Evolutionary conservation across 64 coral and sea anemone species (phyloP).

Genomic region (Cladopsammia gracilis): DNA sequence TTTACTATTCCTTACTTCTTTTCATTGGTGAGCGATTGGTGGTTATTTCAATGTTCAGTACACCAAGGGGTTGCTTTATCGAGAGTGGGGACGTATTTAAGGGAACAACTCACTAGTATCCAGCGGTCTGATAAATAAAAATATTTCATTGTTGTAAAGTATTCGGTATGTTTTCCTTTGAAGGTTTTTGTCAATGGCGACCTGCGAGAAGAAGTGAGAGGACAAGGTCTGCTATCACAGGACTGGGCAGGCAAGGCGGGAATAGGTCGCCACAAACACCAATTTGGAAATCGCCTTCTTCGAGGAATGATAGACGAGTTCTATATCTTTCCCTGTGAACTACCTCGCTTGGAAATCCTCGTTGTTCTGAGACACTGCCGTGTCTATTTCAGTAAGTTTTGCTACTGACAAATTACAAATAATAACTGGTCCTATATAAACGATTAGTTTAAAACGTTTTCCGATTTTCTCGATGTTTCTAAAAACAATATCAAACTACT

Average conservation of each 20-base stretch:
- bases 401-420: too few relatives aligned
- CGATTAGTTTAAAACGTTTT: too few relatives aligned
- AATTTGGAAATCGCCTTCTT: constrained; percentile 86
- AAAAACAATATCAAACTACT: too few relatives aligned
- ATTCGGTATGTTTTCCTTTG: not conserved
- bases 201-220: constrained; percentile 70
- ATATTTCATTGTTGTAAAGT: not conserved
- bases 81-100: too few relatives aligned
- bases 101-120: not conserved
- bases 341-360: constrained; percentile 90
- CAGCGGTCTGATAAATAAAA: too few relatives aligned
- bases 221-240: constrained; percentile 76
- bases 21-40: too few relatives aligned
- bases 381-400: constrained; percentile 96
- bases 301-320: constrained; percentile 99
- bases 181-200: constrained; percentile 92
- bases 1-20: too few relatives aligned
- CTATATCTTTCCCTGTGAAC: constrained; percentile 94
- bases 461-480: too few relatives aligned
- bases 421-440: too few relatives aligned
- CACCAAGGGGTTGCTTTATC: too few relatives aligned
- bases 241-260: constrained; percentile 89
- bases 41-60: too few relatives aligned
- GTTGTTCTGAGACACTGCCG: constrained; percentile 93
- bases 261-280: constrained; percentile 92